These are phyloP conservation scores for Ctenomys sociabilis DNA, from an alignment of 2,113 vertebrate species.

Conservation along the genomic window DNA sequence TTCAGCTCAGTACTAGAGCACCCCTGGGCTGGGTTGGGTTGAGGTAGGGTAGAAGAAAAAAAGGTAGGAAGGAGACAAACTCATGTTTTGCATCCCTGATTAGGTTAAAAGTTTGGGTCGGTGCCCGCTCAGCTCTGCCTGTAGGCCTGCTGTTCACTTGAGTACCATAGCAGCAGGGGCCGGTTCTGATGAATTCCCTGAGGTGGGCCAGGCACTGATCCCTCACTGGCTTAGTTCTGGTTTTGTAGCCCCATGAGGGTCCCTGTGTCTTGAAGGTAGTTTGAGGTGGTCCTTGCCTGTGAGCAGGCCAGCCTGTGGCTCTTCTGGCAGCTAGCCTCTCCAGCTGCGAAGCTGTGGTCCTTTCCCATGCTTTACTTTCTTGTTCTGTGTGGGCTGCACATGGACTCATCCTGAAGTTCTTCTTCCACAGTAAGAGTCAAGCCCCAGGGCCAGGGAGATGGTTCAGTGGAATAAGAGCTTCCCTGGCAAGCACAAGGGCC, in stretches of 20 bases:
- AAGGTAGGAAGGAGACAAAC: not conserved
- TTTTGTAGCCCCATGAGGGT: too few relatives aligned
- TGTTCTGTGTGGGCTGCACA: not conserved
- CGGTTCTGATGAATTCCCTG: too few relatives aligned
- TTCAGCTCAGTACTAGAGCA: not conserved
- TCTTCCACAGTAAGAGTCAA: not conserved
- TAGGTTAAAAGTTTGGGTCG: not conserved
- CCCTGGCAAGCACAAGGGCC: too few relatives aligned
- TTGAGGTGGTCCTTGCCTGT: too few relatives aligned
- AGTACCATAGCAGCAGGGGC: not conserved
- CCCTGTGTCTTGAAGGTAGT: too few relatives aligned
- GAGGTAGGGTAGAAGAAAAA: not conserved
- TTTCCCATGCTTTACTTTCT: not conserved
- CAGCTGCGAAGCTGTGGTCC: not conserved
- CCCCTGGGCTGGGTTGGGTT: not conserved
- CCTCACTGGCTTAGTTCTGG: not conserved
- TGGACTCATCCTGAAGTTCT: not conserved
- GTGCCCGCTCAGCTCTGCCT: not conserved
- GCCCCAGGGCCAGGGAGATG: too few relatives aligned
- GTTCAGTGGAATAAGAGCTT: too few relatives aligned
- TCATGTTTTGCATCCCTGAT: not conserved
- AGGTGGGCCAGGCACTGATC: not conserved
- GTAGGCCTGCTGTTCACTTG: not conserved
- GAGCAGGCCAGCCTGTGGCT: not conserved
- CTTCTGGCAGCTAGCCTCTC: not conserved